Evolutionary conservation across 1,140 invertebrate genomes (phyloP), one percentile per base, ranked within the genome.

Genomic region (Zaprionus davidi): DNA sequence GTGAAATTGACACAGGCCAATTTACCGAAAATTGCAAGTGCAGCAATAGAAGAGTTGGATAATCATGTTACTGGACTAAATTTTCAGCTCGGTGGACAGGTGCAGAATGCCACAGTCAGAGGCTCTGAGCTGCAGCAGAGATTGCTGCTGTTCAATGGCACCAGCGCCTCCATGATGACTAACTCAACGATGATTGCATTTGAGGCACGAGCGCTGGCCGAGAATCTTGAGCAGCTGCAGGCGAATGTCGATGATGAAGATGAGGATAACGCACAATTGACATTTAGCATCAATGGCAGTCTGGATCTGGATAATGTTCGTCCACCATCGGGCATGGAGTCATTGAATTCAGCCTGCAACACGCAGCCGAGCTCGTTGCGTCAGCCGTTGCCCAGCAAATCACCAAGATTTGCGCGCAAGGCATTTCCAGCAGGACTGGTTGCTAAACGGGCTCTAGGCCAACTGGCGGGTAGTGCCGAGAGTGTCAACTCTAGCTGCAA

Each of bases 301-400:
- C 85, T 96, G 13, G 96, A 97, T 90, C 91, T 97, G 38, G 97
- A 97, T 57, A 94, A 95, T 56, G 94, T 97, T 2, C 95, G 95
- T 78, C 97, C 97, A 1, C 97, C 97, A 0, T 97, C 97, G 1
- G 94, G 95, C 49, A 95, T 96, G 93, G 95, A 95, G 4, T 91
- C 82, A 5, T 53, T 92, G 2, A 93, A 90, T 28, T 81, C 77
- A 72, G 78, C 57, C 82, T 92, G 55, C 78, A 82, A 81, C 5
- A 83, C 90, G 0, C 88, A 91, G 51, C 84, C 84, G 0, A 92
- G 92, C 34, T 86, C 91, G 1, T 13, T 91, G 24, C 91, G 26
- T 62, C 93, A 91, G 60, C 93, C 80, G 74, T 60, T 92, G 57
- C 79, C 90, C 15, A 80, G 80, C 41, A 92, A 91, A 15, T 92